Base-by-base conservation (phyloP, 2,113 vertebrate genomes). In the Myodes glareolus region DNA sequence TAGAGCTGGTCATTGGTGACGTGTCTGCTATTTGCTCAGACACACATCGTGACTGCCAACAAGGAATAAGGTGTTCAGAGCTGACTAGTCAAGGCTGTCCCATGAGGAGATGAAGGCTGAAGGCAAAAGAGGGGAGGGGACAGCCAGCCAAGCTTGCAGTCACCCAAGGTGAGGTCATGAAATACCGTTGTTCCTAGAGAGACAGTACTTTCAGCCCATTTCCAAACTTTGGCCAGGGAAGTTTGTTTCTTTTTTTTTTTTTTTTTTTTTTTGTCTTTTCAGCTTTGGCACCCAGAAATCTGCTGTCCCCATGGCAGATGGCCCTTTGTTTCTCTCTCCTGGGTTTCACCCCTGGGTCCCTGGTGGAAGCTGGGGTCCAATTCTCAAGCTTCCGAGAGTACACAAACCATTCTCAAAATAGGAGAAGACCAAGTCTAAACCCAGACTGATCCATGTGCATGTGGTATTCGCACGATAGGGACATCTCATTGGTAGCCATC, bases 201-300 rank as follows among this genome's bases (percentile, higher is more conserved):
- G 97, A 98, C 97, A 98, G 98, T 98, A 92, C 97, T 97, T 89
- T 87, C 91, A 73, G 92, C 88, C 93, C 90, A 98, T 98, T 97
- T 97, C 98, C 94, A 84, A 50, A 91, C 58, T 98, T 98, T 98
- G 99, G 98, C 98, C 98, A 98, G 97, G 97, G 98, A 98, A 97
- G 98, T 98, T 98, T 98, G 98, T 98, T 98, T 98, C 98, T 99
- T 98, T 99, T 98, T 98, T 98, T 88, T 92, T 95, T 58, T 95
- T 68, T 95, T 84, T 98, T 98, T 98, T 88, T n/a, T 98, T 98
- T 98, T 88, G 92, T 95, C 61, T 95, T 68, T 95, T 84, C 36
- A 77, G 93, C 98, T 98, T 99, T 99, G 99, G 99, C 98, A 98
- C 97, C 12, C 65, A 90, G 88, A 98, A 94, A 99, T 99, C 99